phyloP scores from a whole-genome alignment of 53 echinoderm and acorn worm genomes.

The Patiria pectinifera region DNA sequence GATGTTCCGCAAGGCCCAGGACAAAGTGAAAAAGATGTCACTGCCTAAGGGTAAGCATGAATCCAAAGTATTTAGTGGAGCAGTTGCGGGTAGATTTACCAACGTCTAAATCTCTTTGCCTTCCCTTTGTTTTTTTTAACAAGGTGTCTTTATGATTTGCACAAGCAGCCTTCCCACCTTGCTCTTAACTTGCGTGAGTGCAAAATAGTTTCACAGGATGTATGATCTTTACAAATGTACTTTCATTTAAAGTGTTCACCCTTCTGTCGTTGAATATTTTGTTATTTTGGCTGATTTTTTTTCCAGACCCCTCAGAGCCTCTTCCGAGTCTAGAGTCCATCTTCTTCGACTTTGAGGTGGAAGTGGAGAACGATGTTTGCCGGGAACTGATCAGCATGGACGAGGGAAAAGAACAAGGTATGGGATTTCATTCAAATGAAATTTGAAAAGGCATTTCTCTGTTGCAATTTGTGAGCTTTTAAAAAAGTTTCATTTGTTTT shows the following conservation, averaged over 20 bases:
- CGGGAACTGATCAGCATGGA: conserved; percentile 84
- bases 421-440: too few species aligned
- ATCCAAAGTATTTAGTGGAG: background rate
- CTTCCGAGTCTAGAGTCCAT: conserved; percentile 84
- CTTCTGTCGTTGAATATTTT: too few species aligned
- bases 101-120: background rate
- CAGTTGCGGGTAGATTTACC: background rate
- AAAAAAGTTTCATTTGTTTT: background rate
- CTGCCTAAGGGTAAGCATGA: conserved; percentile 77
- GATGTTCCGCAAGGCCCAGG: conserved; percentile 89
- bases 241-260: too few species aligned
- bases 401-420: conserved; percentile 86
- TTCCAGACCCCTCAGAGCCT: conserved; percentile 67
- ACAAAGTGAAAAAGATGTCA: conserved; percentile 81
- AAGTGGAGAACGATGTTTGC: conserved; percentile 93
- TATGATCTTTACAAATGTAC: too few species aligned
- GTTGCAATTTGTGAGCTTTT: background rate
- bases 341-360: conserved; percentile 98
- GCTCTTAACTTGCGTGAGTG: too few species aligned
- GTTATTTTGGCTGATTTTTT: background rate
- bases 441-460: background rate
- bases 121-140: too few species aligned
- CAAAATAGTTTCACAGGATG: too few species aligned
- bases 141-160: too few species aligned
- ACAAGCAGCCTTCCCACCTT: background rate